Evolutionary conservation across 2,113 vertebrate species (phyloP), one percentile per base, ranked within the genome.

Genomic region (Myotis brandtii): DNA sequence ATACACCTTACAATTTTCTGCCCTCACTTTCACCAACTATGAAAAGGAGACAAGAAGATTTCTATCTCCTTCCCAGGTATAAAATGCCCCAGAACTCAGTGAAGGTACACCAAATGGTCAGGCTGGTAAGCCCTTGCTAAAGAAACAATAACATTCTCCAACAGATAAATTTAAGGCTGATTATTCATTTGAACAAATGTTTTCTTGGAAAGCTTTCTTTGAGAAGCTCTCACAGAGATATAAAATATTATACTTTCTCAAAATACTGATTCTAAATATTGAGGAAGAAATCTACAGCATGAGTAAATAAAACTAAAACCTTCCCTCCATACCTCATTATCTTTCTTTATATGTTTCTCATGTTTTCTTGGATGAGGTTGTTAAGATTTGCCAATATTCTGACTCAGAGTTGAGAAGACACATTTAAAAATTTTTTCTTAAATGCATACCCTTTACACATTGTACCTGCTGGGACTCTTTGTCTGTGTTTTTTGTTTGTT

Each of bases 391-490:
- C 72, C 62, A 86, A 34, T 66, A 89, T 72, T 91, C 9, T 93
- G 77, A 94, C 62, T 80, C 66, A 93, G 32, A 83, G 56, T 86
- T 84, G n/a, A 88, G 27, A 86, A 46, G 69, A 72, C 10, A 95
- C 64, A 46, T n/a, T 67, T 67, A 52, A n/a, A 37, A 69, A 77
- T 50, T 11, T 25, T 56, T 23, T 62, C 23, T 62, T 62, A 62
- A 62, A 64, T 64, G 34, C 6, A 82, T 79, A 83, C 12, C 18
- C 13, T 62, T 85, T 91, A 92, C 32, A 88, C 32, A 95, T 77
- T 93, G 86, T 59, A 64, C 9, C 25, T 52, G 25, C 2, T 62
- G 27, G 21, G 5, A 0, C 7, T 79, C 76, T 88, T 62, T 69
- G 34, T 80, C 40, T 54, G 5, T 67, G 9, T 75, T 43, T 54